These are phyloP conservation scores for Eristalinus sepulchralis DNA, from an alignment of 2,888 invertebrate species.

Conservation along the genomic window DNA sequence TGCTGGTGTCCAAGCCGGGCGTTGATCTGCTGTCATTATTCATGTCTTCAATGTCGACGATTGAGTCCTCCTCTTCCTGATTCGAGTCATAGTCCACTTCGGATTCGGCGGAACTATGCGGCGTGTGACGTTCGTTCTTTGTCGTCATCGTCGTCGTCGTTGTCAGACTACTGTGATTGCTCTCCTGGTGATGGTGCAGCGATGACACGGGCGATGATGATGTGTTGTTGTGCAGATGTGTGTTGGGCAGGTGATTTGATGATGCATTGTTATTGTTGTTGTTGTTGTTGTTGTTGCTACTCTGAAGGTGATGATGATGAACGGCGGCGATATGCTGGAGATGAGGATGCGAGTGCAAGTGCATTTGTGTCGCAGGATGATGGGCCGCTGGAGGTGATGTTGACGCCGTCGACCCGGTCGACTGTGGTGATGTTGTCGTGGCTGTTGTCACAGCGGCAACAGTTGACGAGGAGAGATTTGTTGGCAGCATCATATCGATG, in stretches of 20 bases:
- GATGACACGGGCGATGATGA: conserved; percentile 63
- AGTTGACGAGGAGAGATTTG: conserved; percentile 74
- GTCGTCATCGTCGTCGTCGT: conserved; percentile 73
- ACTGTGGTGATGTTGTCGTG: conserved; percentile 79
- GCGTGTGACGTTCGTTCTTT: conserved; percentile 80
- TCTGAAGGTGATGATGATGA: conserved; percentile 72
- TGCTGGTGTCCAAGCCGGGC: conserved; percentile 79
- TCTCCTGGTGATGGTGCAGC: conserved; percentile 72
- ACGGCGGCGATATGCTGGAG: conserved; percentile 68
- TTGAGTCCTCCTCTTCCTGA: conserved; percentile 83
- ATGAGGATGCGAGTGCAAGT: conserved; percentile 53
- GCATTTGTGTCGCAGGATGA: conserved; percentile 53
- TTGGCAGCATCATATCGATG: conserved; percentile 73
- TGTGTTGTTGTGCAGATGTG: conserved; percentile 68
- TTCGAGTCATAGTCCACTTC: conserved; percentile 80
- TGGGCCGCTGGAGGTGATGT: conserved; percentile 79
- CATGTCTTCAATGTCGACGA: conserved; percentile 91
- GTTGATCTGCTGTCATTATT: conserved; percentile 83
- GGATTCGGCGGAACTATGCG: conserved; percentile 80
- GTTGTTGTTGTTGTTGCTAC: conserved; percentile 72
- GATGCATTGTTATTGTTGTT: conserved; percentile 79
- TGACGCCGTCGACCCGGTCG: conserved; percentile 63
- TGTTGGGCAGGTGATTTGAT: conserved; percentile 80
- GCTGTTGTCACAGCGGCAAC: conserved; percentile 72
- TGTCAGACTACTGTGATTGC: conserved; percentile 72